A percentile compares a stretch with the other conserved stretches of the same genome.
phyloP scores from a whole-genome alignment of 64 coral and sea anemone species.

The Catalaphyllia jardinei region DNA sequence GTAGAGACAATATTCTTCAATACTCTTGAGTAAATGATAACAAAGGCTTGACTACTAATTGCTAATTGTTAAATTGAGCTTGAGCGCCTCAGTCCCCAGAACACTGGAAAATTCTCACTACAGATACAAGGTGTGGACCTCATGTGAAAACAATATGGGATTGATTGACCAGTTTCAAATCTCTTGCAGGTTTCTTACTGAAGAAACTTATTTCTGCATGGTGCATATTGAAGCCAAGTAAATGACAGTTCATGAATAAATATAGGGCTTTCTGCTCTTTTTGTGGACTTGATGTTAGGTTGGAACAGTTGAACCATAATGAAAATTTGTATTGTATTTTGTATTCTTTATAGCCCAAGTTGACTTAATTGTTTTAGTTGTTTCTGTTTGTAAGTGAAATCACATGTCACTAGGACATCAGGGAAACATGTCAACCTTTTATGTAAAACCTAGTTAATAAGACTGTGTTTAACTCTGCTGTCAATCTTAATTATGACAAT shows the following conservation, averaged over 20 bases:
- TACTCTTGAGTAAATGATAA: no score
- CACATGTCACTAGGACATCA: not conserved
- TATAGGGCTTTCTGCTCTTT: not conserved
- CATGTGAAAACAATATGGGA: no score
- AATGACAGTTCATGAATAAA: constrained; percentile 20
- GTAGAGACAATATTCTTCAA: no score
- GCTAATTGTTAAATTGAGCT: no score
- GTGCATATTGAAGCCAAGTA: constrained; percentile 5
- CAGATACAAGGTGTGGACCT: no score
- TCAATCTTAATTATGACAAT: no score
- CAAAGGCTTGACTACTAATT: no score
- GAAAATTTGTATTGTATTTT: not conserved
- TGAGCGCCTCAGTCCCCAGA: no score
- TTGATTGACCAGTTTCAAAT: not conserved
- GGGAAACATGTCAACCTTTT: no score
- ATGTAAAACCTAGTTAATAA: no score
- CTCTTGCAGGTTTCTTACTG: not conserved
- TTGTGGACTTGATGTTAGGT: constrained; percentile 10
- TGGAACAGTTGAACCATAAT: not conserved
- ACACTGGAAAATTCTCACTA: no score
- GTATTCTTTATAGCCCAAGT: not conserved
- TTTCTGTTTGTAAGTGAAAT: not conserved
- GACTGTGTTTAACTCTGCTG: no score
- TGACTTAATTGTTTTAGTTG: not conserved
- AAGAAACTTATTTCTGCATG: not conserved